Base-by-base conservation (phyloP, 2,888 invertebrate species). In the Macrophya alboannulata region DNA sequence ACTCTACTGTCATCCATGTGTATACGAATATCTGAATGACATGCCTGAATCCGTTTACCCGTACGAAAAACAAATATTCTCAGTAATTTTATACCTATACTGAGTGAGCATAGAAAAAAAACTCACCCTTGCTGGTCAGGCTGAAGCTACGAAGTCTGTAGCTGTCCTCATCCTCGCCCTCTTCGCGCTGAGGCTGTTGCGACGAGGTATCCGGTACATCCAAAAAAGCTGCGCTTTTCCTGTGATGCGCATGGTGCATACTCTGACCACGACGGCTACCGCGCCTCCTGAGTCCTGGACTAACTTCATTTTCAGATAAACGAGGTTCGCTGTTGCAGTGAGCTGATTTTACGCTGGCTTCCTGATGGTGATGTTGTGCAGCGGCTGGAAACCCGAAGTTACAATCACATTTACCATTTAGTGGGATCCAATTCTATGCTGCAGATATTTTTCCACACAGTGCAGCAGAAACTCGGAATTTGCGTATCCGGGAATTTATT, bases 71-170 rank as follows among this genome's bases (percentile, higher is more conserved):
- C 2, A 31, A 65, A 15, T 55, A 17, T 55, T 17, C 55, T 15
- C 4, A n/a, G 10, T 17, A 1, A 1, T 3, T 17, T 31, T 31
- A 31, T 31, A 31, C 31, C 31, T 12, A 37, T 8, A 15, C 65
- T 5, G 15, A 31, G 15, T 65, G 15, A 31, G 15, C 31, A 15
- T 31, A 37, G 12, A 68, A 5, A 17, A n/a, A 68, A 25, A 59
- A 86, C 96, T 95, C 95, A 96, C 98, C 98, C 96, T 99, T 99
- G 90, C 97, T 96, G 90, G 98, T 97, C 94, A 97, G 97, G 94
- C 98, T 97, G 95, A 99, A 99, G 89, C 98, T 98, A 91, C 99
- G 96, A 91, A 99, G 96, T 88, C 98, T 95, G 94, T 98, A 98
- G 87, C 97, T 97, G 94, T 98, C 98, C 91, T 98, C 98, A 91